Evolutionary conservation across 2,888 invertebrate genomes (phyloP), one percentile per base, ranked within the genome.

Genomic region (Drosophila trichaetosa): DNA sequence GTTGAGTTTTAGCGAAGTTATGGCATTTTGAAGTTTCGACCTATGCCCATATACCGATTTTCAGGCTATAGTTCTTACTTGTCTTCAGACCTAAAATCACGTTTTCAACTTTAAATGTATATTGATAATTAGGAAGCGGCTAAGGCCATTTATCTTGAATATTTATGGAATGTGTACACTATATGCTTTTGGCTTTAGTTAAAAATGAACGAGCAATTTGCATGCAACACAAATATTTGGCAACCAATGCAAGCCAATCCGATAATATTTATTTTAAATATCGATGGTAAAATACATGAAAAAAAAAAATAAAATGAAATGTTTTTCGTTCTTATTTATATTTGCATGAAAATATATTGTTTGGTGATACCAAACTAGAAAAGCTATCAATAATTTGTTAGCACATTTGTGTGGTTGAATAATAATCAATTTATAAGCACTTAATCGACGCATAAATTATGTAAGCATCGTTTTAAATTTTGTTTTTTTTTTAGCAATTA

Each of bases 121-220:
- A 71, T 76, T 70, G 76, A 76, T 73, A 76, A 83, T 83, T 87
- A 65, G 67, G 34, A 16, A 53, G 46, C 48, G 57, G 36, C 34
- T 6, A n/a, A 34, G 49, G 31, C 53, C 51, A 38, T 18, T 38
- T 27, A 18, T 40, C 48, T 24, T 24, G 8, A 11, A 54, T 46
- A 46, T 33, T 54, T 29, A n/a, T 51, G 4, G 38, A 31, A 36
- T 33, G 16, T 54, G 42, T 31, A 21, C 29, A 38, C 24, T 33
- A 21, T 46, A 70, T 11, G 42, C 13, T 52, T 46, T 56, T 16
- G 54, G 27, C 21, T 27, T 56, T 27, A n/a, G 18, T 8, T 38
- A 2, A 51, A 62, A 48, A 64, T 61, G 24, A 10, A 67, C 65
- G 40, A 36, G 53, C 57, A 60, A 75, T 83, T 80, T 60, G 52